These are phyloP conservation scores for Trichacis sp. DNA, from an alignment of 2,888 invertebrate genomes.

Conservation along the genomic window DNA sequence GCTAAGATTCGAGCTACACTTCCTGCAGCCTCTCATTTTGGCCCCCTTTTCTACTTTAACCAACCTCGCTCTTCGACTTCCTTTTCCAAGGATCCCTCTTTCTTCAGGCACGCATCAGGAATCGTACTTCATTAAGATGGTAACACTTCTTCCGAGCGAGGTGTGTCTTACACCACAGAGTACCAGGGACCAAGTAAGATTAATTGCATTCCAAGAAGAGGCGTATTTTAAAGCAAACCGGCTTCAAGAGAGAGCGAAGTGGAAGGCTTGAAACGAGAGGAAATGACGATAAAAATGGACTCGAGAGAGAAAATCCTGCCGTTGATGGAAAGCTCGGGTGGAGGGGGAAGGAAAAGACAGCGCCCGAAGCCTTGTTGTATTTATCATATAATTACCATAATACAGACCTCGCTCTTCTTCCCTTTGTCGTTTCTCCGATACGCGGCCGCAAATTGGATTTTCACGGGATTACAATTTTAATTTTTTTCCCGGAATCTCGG, in stretches of 20 bases:
- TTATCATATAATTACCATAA: constrained; percentile 70
- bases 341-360: constrained; percentile 52
- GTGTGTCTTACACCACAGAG: constrained; percentile 38
- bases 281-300: constrained; percentile 52
- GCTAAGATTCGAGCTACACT: constrained; percentile 51
- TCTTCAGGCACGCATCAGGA: constrained; percentile 60
- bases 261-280: constrained; percentile 41
- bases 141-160: constrained; percentile 61
- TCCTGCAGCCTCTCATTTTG: constrained; percentile 39
- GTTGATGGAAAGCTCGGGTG: constrained; percentile 57
- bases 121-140: constrained; percentile 67
- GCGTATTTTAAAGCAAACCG: constrained; percentile 64
- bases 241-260: constrained; percentile 23
- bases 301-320: constrained; percentile 59
- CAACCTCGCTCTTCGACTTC: constrained; percentile 26
- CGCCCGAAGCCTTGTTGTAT: constrained; percentile 67
- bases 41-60: constrained; percentile 39
- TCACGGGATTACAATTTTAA: constrained; percentile 57
- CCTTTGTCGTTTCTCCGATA: constrained; percentile 36
- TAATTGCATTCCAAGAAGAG: constrained; percentile 66
- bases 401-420: constrained; percentile 58
- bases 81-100: constrained; percentile 33
- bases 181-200: constrained; percentile 62
- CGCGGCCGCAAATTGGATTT: constrained; percentile 67
- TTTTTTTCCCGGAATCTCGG: constrained; percentile 4